These are phyloP conservation scores for Nematolebias whitei DNA, from an alignment of 2,113 vertebrate species.

Conservation along the genomic window DNA sequence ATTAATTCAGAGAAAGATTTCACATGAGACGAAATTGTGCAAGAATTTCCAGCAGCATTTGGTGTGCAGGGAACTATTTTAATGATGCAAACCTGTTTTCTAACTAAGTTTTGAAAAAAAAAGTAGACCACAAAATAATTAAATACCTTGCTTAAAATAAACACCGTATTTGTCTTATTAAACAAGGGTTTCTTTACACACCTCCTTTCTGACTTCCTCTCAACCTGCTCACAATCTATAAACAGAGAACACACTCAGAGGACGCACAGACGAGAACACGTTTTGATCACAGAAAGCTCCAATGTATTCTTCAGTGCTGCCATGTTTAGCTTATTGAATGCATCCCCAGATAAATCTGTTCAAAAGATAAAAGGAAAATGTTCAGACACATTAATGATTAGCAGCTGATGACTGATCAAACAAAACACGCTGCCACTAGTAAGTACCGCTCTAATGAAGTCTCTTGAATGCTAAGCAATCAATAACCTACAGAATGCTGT, in stretches of 20 bases:
- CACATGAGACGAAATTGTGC: conserved; percentile 28
- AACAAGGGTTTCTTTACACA: conserved; percentile 28
- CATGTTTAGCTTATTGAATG: conserved; percentile 30
- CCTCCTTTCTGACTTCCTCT: conserved; percentile 40
- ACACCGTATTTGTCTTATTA: conserved; percentile 5
- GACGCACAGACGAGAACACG: conserved; percentile 15
- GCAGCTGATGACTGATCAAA: conserved; percentile 66
- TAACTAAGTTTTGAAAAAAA: conserved; percentile 14
- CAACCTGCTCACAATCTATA: conserved; percentile 8
- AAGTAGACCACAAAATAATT: conserved; percentile 19
- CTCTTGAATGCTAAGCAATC: conserved; percentile 43
- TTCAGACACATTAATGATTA: conserved; percentile 59
- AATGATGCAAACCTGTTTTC: conserved; percentile 20
- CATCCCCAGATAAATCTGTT: conserved; percentile 35
- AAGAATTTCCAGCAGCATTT: conserved; percentile 8
- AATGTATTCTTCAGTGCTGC: conserved; percentile 28
- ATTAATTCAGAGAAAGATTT: conserved; percentile 26
- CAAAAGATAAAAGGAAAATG: conserved; percentile 56
- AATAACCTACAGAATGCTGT: conserved; percentile 28
- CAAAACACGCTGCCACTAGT: conserved; percentile 36
- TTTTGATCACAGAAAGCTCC: conserved; percentile 37
- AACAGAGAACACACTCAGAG: neutral
- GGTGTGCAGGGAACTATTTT: conserved; percentile 6
- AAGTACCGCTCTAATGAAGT: conserved; percentile 53
- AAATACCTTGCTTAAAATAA: conserved; percentile 35